Evolutionary conservation across 2,888 invertebrate species (phyloP), one percentile per base, ranked within the genome.

Genomic region (Thecophora atra): DNA sequence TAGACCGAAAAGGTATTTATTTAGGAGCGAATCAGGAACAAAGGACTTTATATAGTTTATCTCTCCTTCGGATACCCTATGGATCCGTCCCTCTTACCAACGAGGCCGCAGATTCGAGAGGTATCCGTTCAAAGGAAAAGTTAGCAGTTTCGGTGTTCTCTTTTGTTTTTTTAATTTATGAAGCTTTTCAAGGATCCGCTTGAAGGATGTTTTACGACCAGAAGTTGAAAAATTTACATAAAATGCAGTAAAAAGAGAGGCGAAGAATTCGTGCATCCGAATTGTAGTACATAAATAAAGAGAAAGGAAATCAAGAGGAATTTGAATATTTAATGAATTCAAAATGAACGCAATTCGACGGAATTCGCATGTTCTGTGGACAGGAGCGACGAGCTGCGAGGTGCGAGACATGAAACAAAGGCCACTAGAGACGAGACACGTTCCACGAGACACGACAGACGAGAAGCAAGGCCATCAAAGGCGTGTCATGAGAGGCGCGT

Each of bases 251-350:
- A 68, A 68, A 68, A 24, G 24, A 28, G 21, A 63, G 15, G 44
- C n/a, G 42, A 63, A 15, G 37, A 11, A 4, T 37, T 37, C 37
- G 4, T 21, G 11, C 54, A 24, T 17, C 51, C 5, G 51, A 51
- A n/a, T 6, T 51, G 15, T 17, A 24, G 58, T 17, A 68, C n/a
- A 19, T 17, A 44, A 24, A 58, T 56, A 68, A 37, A 30, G 58
- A 56, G 8, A 37, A 37, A 37, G 37, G 37, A 37, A 37, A 37
- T 37, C 37, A 37, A 37, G 11, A 37, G 6, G 42, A 58, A 68
- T 68, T 68, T 68, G 68, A 58, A 68, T 68, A 24, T 68, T 68
- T 68, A 56, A 68, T 58, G 68, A 56, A 44, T 42, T 56, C 28
- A 17, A 42, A 44, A 56, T 54, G 54, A 54, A 54, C 13, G 24